Evolutionary conservation across 2,113 vertebrate genomes (phyloP), one percentile per base, ranked within the genome.

Genomic region (Leiothrix lutea): DNA sequence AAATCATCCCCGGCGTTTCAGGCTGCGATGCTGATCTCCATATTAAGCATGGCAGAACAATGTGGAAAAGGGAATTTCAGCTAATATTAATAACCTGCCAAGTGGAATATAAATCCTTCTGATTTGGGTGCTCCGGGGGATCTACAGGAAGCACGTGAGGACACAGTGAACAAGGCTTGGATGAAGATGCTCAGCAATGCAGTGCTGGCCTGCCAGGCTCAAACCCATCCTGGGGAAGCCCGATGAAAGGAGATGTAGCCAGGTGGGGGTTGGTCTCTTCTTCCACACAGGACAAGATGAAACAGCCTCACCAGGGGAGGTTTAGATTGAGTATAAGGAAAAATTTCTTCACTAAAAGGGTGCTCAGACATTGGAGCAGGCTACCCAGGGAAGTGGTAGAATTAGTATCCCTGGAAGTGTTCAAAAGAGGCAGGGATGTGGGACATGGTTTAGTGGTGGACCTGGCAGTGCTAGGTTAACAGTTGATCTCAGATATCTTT

Each of bases 11-110:
- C 4, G 2, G 74, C 5, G 5, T 75, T 70, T 23, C 50, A 15
- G 87, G 62, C 87, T 65, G 57, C 0, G 3, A 73, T 40, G 62
- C 62, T 35, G 82, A 92, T 82, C 90, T 83, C 92, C 60, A n/a
- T 71, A 78, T 92, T 90, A 94, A 96, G 88, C 29, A 15, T 5
- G 75, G 90, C 81, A 90, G 92, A 83, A 92, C 82, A 86, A 90
- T 19, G 60, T 70, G 78, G 75, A 92, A 86, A 94, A 86, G 79
- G 56, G 47, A 78, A 36, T 88, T 96, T 91, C 33, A 47, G 90
- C 78, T 77, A 57, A 66, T 57, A 80, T 60, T 58, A 86, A 92
- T 77, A 92, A 96, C 60, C 56, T 92, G 92, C 57, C 86, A 87
- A 94, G 65, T 24, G 51, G 53, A 74, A 75, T 78, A 91, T 86